Evolutionary conservation across 2,888 invertebrate genomes (phyloP).

Genomic region (Netelia inedita): DNA sequence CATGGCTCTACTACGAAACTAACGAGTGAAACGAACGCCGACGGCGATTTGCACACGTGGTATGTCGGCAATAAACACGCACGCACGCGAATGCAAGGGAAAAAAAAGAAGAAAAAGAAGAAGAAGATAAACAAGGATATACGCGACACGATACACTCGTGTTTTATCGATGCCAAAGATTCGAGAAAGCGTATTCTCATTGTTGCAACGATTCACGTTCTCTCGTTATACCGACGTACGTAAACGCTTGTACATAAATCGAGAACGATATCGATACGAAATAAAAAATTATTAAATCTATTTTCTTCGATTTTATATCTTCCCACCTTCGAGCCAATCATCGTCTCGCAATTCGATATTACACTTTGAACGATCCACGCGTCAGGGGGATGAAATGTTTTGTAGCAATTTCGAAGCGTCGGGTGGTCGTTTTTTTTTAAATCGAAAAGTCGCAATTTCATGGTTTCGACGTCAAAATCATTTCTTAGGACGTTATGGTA

Average conservation of each 20-base stretch:
- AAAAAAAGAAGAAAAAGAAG: not conserved
- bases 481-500: not conserved
- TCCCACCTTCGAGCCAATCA: too few relatives aligned
- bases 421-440: too few relatives aligned
- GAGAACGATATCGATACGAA: too few relatives aligned
- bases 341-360: too few relatives aligned
- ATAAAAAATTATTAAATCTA: not conserved
- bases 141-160: constrained; percentile 15
- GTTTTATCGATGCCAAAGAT: not conserved
- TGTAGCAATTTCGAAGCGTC: too few relatives aligned
- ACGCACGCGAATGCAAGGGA: not conserved
- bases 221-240: not conserved
- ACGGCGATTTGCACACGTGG: constrained; percentile 42
- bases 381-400: too few relatives aligned
- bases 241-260: not conserved
- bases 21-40: constrained; percentile 31
- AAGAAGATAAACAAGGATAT: constrained; percentile 8
- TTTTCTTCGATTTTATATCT: constrained; percentile 1
- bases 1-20: not conserved
- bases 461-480: too few relatives aligned
- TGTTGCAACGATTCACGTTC: not conserved
- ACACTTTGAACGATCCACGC: too few relatives aligned
- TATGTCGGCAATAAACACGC: not conserved
- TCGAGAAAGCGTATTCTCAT: constrained; percentile 8
- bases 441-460: too few relatives aligned